Base-by-base conservation (phyloP, 2,797 vertebrate species). In the Hyperoplus immaculatus region DNA sequence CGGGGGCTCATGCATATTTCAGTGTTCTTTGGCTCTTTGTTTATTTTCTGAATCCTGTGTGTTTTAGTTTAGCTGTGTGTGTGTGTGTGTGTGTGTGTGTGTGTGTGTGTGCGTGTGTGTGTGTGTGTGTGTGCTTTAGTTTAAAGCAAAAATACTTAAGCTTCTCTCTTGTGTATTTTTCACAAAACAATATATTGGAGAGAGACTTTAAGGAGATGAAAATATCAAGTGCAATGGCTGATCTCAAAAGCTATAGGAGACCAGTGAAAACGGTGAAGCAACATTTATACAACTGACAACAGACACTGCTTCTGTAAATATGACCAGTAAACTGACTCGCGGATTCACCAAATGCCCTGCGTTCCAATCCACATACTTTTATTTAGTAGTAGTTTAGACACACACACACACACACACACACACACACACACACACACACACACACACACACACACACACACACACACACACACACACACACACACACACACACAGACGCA, bases 1-100 rank as follows among this genome's bases (percentile, higher is more conserved):
- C 55, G 71, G 14, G 84, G 86, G 74, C 49, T 66, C 63, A 75
- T 84, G 84, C 77, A 88, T 86, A 75, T 88, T 85, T 88, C 63
- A 81, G 60, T 64, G 50, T 67, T 80, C 46, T 87, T 83, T 78
- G 69, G 80, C 69, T 85, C 75, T 83, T 72, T 72, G 67, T 85
- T 77, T 75, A 29, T 4, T 21, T 77, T 75, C 8, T 0, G n/a
- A 60, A 42, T 78, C 84, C 75, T 75, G 58, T 50, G 81, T 72
- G 75, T 62, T 59, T 84, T 74, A 63, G 57, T 77, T 29, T 29
- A 29, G 29, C 29, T 29, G 29, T 29, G 29, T 29, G 29, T 29
- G 29, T 29, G 29, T 29, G 2, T 29, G 29, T 29, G 29, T 29
- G 29, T 29, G 29, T 29, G 29, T 29, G 29, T 29, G 29, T 29